phyloP scores from a whole-genome alignment of 53 echinoderm and acorn worm species.

The Apostichopus leukothele region DNA sequence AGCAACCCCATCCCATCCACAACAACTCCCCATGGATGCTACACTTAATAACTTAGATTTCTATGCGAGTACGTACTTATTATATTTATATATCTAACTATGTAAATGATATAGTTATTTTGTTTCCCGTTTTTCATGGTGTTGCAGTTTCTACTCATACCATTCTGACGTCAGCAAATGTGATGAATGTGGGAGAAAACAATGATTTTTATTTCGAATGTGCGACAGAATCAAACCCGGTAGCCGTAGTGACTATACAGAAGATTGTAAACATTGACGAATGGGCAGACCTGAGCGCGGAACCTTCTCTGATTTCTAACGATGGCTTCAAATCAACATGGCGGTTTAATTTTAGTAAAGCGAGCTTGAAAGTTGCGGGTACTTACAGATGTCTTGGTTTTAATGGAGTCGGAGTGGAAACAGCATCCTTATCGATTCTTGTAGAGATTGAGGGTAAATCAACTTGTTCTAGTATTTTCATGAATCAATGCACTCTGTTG shows the following conservation, averaged over 20 bases:
- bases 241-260: not conserved
- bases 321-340: not conserved
- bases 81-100: too few relatives aligned
- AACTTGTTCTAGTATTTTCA: too few relatives aligned
- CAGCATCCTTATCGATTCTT: not conserved
- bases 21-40: too few relatives aligned
- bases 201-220: not conserved
- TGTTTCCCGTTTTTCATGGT: not conserved
- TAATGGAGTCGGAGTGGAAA: not conserved
- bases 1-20: too few relatives aligned
- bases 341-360: not conserved
- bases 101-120: too few relatives aligned
- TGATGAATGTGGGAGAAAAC: not conserved
- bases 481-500: too few relatives aligned
- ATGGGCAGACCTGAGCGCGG: not conserved
- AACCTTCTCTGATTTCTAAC: not conserved
- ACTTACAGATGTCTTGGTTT: not conserved
- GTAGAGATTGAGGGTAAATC: too few relatives aligned
- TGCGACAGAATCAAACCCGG: not conserved
- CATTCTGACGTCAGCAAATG: not conserved
- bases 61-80: too few relatives aligned
- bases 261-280: conserved; percentile 1
- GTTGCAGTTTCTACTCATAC: not conserved
- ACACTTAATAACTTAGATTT: too few relatives aligned
- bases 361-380: not conserved